phyloP scores from a whole-genome alignment of 1,140 invertebrate species.

The Melipona quadrifasciata region DNA sequence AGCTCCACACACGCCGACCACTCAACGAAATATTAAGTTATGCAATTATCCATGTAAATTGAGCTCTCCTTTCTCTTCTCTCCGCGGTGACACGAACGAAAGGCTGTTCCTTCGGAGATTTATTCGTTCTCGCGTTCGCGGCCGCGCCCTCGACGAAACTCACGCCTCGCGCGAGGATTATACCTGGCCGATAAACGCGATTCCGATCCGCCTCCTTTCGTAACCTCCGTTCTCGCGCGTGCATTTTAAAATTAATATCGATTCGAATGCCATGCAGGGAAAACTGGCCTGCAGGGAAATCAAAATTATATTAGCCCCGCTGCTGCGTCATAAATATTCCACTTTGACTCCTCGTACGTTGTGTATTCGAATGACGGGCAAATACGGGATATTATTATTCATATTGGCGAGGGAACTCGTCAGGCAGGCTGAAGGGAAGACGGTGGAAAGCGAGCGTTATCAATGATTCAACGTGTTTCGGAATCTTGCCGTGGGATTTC shows the following conservation, averaged over 20 bases:
- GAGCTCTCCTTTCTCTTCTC: background rate
- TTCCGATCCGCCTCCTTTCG: too few species aligned
- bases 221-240: too few species aligned
- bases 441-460: background rate
- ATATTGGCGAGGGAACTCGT: background rate
- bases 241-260: slow-evolving; percentile 7
- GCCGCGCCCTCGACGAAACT: too few species aligned
- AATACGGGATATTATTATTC: slow-evolving; percentile 9
- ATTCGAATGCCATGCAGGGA: background rate
- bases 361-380: background rate
- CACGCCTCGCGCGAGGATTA: too few species aligned
- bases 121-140: too few species aligned
- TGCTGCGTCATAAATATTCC: background rate
- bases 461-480: background rate
- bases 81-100: too few species aligned
- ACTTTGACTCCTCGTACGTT: background rate
- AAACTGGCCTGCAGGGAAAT: background rate
- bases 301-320: slow-evolving; percentile 2
- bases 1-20: background rate
- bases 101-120: too few species aligned
- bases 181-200: background rate
- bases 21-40: slow-evolving; percentile 62
- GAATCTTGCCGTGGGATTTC: background rate
- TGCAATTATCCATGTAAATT: slow-evolving; percentile 60
- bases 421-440: background rate